phyloP scores from a whole-genome alignment of 2,797 vertebrate genomes.

The Catamblyrhynchus diadema region DNA sequence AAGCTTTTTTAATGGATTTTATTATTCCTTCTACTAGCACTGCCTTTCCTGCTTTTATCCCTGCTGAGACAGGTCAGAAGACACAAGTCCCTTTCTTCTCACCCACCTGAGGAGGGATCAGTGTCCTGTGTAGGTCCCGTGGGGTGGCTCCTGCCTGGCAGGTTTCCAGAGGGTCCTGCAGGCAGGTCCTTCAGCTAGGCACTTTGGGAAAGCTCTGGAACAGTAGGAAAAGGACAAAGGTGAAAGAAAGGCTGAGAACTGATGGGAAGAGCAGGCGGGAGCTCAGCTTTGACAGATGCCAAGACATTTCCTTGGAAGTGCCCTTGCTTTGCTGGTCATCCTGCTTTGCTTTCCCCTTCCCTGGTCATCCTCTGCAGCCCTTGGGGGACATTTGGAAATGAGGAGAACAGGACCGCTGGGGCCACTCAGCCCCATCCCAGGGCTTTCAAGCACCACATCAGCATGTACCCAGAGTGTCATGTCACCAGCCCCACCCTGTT shows the following conservation, averaged over 20 bases:
- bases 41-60: background rate
- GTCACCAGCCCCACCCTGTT: fast-evolving
- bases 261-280: background rate
- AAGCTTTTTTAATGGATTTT: slow-evolving; percentile 1
- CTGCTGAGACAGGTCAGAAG: background rate
- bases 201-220: background rate
- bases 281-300: background rate
- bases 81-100: background rate
- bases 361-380: background rate
- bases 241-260: background rate
- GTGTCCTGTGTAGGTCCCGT: fast-evolving
- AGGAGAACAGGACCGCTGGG: background rate
- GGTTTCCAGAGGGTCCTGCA: background rate
- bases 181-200: background rate
- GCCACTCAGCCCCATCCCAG: background rate
- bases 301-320: background rate
- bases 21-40: background rate
- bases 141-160: background rate
- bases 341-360: background rate
- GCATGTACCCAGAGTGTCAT: fast-evolving
- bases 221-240: background rate
- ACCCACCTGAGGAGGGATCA: fast-evolving
- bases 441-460: fast-evolving
- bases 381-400: fast-evolving
- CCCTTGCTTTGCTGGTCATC: background rate